Evolutionary conservation across 2,113 vertebrate species (phyloP), one percentile per base, ranked within the genome.

Genomic region (Equus quagga): DNA sequence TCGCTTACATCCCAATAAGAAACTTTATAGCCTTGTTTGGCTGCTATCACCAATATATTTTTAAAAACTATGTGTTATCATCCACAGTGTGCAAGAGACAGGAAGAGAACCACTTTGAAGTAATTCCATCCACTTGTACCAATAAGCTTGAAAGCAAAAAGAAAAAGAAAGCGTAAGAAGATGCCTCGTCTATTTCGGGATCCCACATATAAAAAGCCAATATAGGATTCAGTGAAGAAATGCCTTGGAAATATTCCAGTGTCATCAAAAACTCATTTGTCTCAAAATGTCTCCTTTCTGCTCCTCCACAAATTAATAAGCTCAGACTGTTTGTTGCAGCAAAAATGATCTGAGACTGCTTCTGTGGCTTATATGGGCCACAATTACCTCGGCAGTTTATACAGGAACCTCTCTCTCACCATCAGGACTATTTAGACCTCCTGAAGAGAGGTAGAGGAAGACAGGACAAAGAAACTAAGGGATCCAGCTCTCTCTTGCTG

Each of bases 111-210:
- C 81, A 78, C 67, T 93, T 31, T 97, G 82, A 89, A 91, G 88
- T 85, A 67, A 67, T 93, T 89, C 36, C 24, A 89, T 89, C 76
- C 28, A 51, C 11, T 96, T 91, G 60, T 49, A 89, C 88, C 81
- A 89, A 62, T 79, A 78, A 95, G 33, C 62, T 91, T 96, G 72
- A 97, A 92, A 94, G 51, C 19, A 70, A 93, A 49, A 92, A 19
- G 23, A 60, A 81, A 84, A 54, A 93, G 79, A 89, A 80, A 24
- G 9, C 7, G 17, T 56, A 89, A 89, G 88, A 97, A 79, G 72
- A 89, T 88, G 91, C 19, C 70, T 86, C 81, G n/a, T 85, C 89
- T 94, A 96, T 97, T 98, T 98, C 67, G 93, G 91, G 54, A 97
- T 94, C 75, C 41, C 67, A 56, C n/a, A 46, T 96, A 64, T 91